Evolutionary conservation across 1,140 invertebrate species (phyloP).

Genomic region (Lepidotrigona ventralis): DNA sequence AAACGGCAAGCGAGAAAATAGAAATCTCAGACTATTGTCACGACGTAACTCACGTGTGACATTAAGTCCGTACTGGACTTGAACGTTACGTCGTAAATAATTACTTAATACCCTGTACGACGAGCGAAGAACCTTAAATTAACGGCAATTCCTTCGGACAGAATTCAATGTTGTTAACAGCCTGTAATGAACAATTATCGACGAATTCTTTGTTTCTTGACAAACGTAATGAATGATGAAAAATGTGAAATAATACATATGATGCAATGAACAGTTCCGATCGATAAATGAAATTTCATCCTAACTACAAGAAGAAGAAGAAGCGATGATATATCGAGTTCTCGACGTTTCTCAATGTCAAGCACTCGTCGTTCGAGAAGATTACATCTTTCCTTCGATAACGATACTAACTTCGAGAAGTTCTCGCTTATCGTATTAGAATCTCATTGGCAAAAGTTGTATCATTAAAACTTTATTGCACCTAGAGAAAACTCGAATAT

Average conservation of each 20-base stretch:
- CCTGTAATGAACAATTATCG: neutral
- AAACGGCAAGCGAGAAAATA: neutral
- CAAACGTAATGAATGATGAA: neutral
- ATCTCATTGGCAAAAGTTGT: neutral
- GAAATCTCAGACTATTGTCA: constrained; percentile 5
- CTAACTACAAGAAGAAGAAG: too few relatives aligned
- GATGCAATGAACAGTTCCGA: too few relatives aligned
- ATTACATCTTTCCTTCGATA: neutral
- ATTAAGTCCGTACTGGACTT: constrained; percentile 20
- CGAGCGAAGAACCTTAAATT: neutral
- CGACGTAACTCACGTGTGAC: neutral
- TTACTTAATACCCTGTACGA: constrained; percentile 47
- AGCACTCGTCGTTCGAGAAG: neutral
- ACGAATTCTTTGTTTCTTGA: neutral
- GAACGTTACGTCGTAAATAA: constrained; percentile 12
- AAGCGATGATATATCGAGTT: neutral
- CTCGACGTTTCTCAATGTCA: neutral
- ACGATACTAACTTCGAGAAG: neutral
- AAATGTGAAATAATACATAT: neutral
- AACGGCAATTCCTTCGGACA: constrained; percentile 7
- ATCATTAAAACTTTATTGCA: constrained; percentile 1
- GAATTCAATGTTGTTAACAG: neutral
- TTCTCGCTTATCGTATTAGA: neutral
- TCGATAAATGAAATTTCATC: neutral
- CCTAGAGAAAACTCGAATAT: neutral